Conservation (phyloP, 2,113 vertebrate species). For the Chelonoidis abingdonii region DNA sequence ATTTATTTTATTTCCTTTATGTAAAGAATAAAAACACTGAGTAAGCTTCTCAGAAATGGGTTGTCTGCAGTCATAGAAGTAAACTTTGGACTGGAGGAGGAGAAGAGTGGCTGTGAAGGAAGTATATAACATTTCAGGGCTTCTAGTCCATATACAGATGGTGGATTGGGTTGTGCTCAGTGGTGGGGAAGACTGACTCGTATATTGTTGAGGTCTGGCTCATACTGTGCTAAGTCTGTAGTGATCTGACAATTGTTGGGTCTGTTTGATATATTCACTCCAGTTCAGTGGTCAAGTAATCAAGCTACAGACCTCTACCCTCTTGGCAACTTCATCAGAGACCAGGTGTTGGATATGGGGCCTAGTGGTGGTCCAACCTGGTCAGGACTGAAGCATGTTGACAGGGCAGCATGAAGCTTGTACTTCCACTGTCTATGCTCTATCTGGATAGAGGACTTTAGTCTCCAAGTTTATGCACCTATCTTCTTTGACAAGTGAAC, state of each 20-base stretch:
- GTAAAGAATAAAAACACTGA: slow-evolving; percentile 74
- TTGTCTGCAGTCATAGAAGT: background rate
- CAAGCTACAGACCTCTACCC: background rate
- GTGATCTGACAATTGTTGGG: background rate
- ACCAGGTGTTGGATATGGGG: background rate
- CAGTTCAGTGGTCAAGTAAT: background rate
- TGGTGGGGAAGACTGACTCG: background rate
- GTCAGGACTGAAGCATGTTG: background rate
- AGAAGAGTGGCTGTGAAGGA: background rate
- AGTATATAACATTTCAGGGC: background rate
- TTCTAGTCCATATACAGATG: background rate
- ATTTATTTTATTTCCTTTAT: slow-evolving; percentile 74
- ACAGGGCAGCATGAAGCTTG: background rate
- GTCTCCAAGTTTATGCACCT: background rate
- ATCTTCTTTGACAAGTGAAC: background rate
- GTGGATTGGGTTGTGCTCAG: background rate
- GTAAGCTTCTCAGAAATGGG: background rate
- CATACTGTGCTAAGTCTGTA: background rate
- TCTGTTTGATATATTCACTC: background rate
- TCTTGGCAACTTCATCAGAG: background rate
- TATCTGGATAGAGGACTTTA: background rate
- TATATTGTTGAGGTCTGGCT: background rate
- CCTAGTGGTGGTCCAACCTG: background rate
- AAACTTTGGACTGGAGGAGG: background rate
- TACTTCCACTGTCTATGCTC: background rate